These are phyloP conservation scores for Drosophila pseudoobscura DNA, from an alignment of 1,140 invertebrate genomes.

Conservation along the genomic window DNA sequence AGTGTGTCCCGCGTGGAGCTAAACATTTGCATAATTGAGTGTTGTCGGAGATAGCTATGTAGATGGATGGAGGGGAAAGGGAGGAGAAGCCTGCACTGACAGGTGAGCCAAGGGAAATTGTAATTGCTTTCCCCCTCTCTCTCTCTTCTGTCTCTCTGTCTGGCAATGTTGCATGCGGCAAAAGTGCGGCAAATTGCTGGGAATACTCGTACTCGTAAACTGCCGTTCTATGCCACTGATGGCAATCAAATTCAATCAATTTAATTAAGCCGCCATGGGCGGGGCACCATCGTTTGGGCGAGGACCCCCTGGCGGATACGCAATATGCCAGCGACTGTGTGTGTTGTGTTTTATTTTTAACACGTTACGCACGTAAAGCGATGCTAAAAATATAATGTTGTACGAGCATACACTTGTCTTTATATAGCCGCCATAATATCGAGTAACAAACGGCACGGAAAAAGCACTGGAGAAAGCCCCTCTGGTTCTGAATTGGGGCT, in stretches of 20 bases:
- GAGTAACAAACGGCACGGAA: conserved; percentile 63
- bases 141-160: too few relatives aligned
- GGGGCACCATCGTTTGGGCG: conserved; percentile 4
- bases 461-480: conserved; percentile 25
- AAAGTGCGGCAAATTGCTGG: background rate
- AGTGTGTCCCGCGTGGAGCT: conserved; percentile 17
- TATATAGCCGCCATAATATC: conserved; percentile 78
- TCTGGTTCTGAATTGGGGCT: background rate
- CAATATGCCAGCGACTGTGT: conserved; percentile 40
- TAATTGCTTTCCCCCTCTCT: conserved; percentile 38
- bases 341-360: conserved; percentile 73
- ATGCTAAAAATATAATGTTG: conserved; percentile 76
- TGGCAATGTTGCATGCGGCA: too few relatives aligned
- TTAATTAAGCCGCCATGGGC: conserved; percentile 60
- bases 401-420: conserved; percentile 56
- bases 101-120: conserved; percentile 25
- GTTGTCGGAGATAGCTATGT: conserved; percentile 27
- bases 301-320: conserved; percentile 49
- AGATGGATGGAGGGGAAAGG: background rate
- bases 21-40: conserved; percentile 65
- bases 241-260: conserved; percentile 80
- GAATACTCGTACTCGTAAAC: conserved; percentile 11
- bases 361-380: conserved; percentile 76
- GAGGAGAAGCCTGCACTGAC: conserved; percentile 15
- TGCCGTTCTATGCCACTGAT: conserved; percentile 16